A percentile compares a stretch with the other conserved stretches of the same genome.
phyloP scores from a whole-genome alignment of 2,888 invertebrate species.

The Esperia sulphurella region DNA sequence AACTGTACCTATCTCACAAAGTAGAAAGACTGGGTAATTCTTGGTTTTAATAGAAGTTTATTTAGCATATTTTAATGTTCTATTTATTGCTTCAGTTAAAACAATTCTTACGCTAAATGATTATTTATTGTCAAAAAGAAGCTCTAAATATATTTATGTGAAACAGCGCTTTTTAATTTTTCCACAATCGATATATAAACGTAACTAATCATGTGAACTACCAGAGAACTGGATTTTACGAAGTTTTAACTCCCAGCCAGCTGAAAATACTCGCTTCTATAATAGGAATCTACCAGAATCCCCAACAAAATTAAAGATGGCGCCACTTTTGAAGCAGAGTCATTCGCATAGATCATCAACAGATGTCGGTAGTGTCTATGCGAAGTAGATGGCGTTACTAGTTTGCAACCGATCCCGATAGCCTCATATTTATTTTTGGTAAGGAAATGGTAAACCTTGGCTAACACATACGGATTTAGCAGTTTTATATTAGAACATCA shows the following conservation, averaged over 20 bases:
- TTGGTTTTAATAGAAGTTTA: too few relatives aligned
- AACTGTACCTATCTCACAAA: too few relatives aligned
- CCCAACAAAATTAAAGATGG: constrained; percentile 23
- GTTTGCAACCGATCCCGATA: constrained; percentile 24
- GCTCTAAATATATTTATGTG: too few relatives aligned
- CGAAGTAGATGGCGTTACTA: constrained; percentile 41
- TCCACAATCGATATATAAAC: too few relatives aligned
- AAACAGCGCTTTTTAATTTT: too few relatives aligned
- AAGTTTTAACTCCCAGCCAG: background rate
- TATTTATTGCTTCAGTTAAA: too few relatives aligned
- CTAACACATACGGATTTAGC: constrained; percentile 34
- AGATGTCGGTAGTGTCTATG: constrained; percentile 13
- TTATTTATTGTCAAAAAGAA: too few relatives aligned
- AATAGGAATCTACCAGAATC: background rate
- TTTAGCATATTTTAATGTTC: too few relatives aligned
- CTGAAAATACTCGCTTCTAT: background rate
- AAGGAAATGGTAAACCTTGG: constrained; percentile 46
- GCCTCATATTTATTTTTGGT: constrained; percentile 65
- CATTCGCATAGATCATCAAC: constrained; percentile 13
- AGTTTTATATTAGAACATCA: constrained; percentile 26
- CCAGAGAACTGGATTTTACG: too few relatives aligned
- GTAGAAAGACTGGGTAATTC: too few relatives aligned
- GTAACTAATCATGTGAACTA: too few relatives aligned
- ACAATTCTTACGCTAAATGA: too few relatives aligned
- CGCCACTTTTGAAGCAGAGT: constrained; percentile 11